Percentiles rank a stretch among this genome's conserved stretches.
phyloP scores from a whole-genome alignment of 2,113 vertebrate species.

The Nesoenas mayeri region DNA sequence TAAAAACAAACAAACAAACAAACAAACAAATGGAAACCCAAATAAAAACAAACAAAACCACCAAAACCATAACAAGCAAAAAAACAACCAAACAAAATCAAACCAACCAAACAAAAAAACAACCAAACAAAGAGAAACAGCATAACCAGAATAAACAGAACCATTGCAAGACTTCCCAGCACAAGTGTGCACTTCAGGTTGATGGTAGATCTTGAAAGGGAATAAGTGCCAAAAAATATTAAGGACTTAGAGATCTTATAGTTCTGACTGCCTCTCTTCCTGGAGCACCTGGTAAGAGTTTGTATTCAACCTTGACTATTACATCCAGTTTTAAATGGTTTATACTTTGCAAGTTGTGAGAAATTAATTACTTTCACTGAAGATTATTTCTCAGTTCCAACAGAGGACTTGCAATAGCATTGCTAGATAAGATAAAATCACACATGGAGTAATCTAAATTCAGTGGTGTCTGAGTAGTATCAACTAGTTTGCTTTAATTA shows the following conservation, averaged over 20 bases:
- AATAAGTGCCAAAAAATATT: background rate
- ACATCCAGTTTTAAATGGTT: background rate
- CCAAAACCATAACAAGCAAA: background rate
- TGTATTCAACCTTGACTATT: background rate
- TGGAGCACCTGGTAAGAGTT: background rate
- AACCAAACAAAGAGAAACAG: background rate
- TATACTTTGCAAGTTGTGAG: background rate
- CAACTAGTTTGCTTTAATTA: constrained; percentile 54
- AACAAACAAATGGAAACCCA: background rate
- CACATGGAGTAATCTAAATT: constrained; percentile 33
- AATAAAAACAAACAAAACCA: no score
- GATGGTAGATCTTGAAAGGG: background rate
- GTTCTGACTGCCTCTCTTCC: background rate
- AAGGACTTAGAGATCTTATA: background rate
- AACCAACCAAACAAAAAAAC: background rate
- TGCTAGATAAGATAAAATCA: constrained; percentile 25
- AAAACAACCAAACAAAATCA: no score
- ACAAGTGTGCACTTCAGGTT: background rate
- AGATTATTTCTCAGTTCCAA: background rate
- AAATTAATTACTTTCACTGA: constrained; percentile 39
- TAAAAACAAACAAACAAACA: background rate
- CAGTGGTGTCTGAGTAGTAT: constrained; percentile 7
- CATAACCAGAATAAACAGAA: background rate
- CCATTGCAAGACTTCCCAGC: background rate
- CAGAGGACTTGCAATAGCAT: background rate